A percentile compares a stretch with the other conserved stretches of the same genome.
Evolutionary conservation across 2,113 vertebrate genomes (phyloP).

Genomic region (Pterocles burchelli): DNA sequence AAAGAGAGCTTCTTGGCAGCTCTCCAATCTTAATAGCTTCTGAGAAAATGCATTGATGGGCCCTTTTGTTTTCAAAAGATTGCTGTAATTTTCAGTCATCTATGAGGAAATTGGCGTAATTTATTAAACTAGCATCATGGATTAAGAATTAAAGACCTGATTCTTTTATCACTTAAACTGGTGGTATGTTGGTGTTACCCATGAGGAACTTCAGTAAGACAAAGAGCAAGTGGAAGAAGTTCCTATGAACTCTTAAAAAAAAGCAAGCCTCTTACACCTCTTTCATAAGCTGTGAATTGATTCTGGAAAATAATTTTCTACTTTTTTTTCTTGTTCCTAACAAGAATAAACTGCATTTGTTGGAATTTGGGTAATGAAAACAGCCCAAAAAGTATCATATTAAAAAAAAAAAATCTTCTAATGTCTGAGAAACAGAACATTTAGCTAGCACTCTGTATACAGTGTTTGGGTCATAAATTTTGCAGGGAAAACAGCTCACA

Average conservation of each 20-base stretch:
- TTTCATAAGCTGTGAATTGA: neutral
- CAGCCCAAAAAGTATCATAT: neutral
- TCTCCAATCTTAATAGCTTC: conserved; percentile 40
- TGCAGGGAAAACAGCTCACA: neutral
- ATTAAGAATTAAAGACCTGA: conserved; percentile 45
- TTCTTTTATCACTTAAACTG: neutral
- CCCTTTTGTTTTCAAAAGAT: conserved; percentile 31
- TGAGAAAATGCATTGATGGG: conserved; percentile 50
- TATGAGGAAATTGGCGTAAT: conserved; percentile 12
- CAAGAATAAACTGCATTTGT: neutral
- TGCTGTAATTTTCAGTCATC: conserved; percentile 40
- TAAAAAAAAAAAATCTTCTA: neutral
- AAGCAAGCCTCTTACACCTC: neutral
- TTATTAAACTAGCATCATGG: conserved; percentile 31
- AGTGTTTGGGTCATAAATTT: neutral
- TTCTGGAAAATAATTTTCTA: neutral
- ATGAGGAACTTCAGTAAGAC: neutral
- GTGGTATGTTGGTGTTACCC: neutral
- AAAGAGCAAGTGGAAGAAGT: neutral
- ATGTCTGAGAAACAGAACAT: neutral
- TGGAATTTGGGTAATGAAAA: neutral
- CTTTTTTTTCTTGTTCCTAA: neutral
- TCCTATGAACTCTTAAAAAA: neutral
- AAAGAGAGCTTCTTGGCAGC: conserved; percentile 42
- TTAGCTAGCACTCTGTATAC: neutral